These are phyloP conservation scores for Sprattus sprattus DNA, from an alignment of 2,113 vertebrate genomes.

Conservation along the genomic window DNA sequence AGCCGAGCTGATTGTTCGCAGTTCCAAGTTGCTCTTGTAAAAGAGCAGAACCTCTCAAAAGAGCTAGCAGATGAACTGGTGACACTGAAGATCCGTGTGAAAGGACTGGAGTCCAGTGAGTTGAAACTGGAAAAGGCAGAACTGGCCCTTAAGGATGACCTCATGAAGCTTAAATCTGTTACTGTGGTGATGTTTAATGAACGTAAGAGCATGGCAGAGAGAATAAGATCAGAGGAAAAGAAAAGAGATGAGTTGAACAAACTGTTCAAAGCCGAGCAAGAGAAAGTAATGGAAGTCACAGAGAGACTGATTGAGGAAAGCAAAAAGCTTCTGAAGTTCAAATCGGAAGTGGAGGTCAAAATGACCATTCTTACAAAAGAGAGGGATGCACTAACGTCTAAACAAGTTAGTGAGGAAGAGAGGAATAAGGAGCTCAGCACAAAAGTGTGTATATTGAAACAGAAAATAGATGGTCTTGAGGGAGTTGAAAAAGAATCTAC, in stretches of 20 bases:
- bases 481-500: slow-evolving; percentile 78
- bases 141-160: slow-evolving; percentile 88
- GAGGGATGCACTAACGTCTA: slow-evolving; percentile 80
- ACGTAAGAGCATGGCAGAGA: slow-evolving; percentile 87
- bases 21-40: slow-evolving; percentile 82
- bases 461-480: slow-evolving; percentile 82
- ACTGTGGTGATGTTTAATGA: slow-evolving; percentile 94
- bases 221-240: slow-evolving; percentile 88
- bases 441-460: slow-evolving; percentile 82
- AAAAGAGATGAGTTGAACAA: slow-evolving; percentile 84
- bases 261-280: slow-evolving; percentile 86
- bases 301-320: slow-evolving; percentile 97
- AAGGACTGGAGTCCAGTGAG: slow-evolving; percentile 90
- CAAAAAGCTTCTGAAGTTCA: slow-evolving; percentile 91
- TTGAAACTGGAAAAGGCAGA: slow-evolving; percentile 89
- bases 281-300: slow-evolving; percentile 93
- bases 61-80: slow-evolving; percentile 89
- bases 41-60: slow-evolving; percentile 85
- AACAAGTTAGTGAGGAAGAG: slow-evolving; percentile 80
- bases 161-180: slow-evolving; percentile 92
- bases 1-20: slow-evolving; percentile 86
- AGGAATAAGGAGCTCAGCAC: slow-evolving; percentile 82
- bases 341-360: slow-evolving; percentile 95
- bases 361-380: slow-evolving; percentile 81
- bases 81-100: slow-evolving; percentile 85